Base-by-base conservation (phyloP, 2,113 vertebrate genomes). In the Macrotis lagotis region DNA sequence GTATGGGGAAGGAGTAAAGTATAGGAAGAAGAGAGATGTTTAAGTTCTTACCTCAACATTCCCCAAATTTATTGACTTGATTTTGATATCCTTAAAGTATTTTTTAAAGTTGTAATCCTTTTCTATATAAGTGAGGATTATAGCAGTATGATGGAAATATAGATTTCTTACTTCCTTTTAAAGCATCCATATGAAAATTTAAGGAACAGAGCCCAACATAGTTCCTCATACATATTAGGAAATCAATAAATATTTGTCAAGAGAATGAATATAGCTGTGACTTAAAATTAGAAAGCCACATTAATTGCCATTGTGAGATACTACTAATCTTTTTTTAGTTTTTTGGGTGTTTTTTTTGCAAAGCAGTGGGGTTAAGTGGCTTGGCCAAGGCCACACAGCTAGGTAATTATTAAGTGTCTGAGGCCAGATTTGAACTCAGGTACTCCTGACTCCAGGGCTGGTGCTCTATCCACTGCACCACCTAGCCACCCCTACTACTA, bases 201-300 rank as follows among this genome's bases (percentile, higher is more conserved):
- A 92, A 93, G 92, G 26, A 90, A 50, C 66, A 89, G 50, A 94
- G 44, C 53, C 92, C 94, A 91, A 94, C 51, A 93, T 93, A 96
- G 89, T 93, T 50, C 37, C 91, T 48, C 94, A 89, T 50, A 95
- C 14, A 25, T 93, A 53, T 50, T n/a, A 92, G 59, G 90, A 51
- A 94, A 3, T 92, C 59, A 95, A 74, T n/a, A 19, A 1, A 92
- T 94, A 90, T 91, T 12, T 96, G n/a, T 50, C 95, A 93, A n/a
- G 0, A 91, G 89, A 96, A 91, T 96, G 51, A 96, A 93, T 31
- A 94, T 6, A 94, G 37, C n/a, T 92, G 52, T 93, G 74, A 90
- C 93, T 95, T 96, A 90, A 94, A 55, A 83, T 96, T 95, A 91
- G 92, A 94, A 97, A 94, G 89, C 94, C 31, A 96, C 9, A 16